Percentiles rank a stretch among this genome's conserved stretches.
Conservation (phyloP, 2,113 vertebrate species). For the Puma concolor region DNA sequence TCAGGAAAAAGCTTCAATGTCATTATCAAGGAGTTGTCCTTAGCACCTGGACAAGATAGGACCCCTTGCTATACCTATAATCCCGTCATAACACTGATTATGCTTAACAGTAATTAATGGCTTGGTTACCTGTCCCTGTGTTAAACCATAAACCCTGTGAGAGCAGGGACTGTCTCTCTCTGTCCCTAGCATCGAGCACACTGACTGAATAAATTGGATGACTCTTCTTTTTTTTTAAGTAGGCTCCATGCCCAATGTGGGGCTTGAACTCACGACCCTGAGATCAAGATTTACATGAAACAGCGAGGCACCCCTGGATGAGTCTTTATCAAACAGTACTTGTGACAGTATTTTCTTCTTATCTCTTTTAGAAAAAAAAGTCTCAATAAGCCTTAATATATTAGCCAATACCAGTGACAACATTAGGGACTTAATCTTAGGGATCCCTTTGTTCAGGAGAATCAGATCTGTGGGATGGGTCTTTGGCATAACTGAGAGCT, state of each 20-base stretch:
- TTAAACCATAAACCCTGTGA: neutral
- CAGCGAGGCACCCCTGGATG: neutral
- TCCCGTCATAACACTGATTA: neutral
- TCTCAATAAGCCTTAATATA: neutral
- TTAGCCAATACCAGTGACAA: neutral
- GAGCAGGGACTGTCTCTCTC: neutral
- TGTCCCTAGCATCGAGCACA: neutral
- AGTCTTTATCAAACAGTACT: neutral
- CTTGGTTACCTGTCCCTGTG: neutral
- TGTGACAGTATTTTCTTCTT: neutral
- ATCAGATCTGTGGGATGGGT: neutral
- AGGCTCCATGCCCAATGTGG: too few relatives aligned
- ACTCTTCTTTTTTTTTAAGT: neutral
- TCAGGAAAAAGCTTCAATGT: fast-evolving
- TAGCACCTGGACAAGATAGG: neutral
- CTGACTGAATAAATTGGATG: neutral
- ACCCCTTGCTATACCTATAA: neutral
- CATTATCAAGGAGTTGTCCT: neutral
- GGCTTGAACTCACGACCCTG: too few relatives aligned
- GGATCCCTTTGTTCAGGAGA: neutral
- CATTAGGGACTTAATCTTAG: neutral
- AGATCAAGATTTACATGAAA: too few relatives aligned
- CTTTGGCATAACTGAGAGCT: neutral
- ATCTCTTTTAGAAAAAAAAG: conserved; percentile 3
- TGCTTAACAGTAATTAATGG: neutral